Evolutionary conservation across 2,888 invertebrate species (phyloP), one percentile per base, ranked within the genome.

Genomic region (Drosophila nr. medialis): DNA sequence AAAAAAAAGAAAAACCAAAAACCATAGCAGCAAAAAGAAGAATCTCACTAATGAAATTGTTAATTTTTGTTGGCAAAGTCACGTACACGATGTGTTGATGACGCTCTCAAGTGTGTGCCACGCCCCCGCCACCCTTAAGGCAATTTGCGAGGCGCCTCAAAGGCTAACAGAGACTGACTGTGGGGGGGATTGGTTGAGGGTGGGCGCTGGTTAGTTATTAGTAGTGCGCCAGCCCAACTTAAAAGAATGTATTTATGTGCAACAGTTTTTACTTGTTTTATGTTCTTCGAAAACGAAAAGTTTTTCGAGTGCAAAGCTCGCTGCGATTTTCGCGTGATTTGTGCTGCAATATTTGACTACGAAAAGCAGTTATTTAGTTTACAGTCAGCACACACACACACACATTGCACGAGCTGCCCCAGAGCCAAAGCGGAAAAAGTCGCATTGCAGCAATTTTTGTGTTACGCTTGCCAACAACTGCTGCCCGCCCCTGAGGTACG

Each of bases 401-500:
- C 54, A 50, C 36, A 49, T 40, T 72, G 72, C 86, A 88, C 89
- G 75, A 89, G 77, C 79, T 75, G 40, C 70, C 34, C 72, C 30
- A 61, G 29, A 68, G 68, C 61, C 60, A 61, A 67, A 67, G 54
- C 54, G 80, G 81, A 89, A 87, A 89, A 89, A 87, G 86, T 87
- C 86, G 86, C 86, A 87, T 89, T 87, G 86, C 86, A 87, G 86
- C 90, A 77, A 83, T 83, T 89, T 83, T 72, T 78, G 88, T 78
- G 86, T 85, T 87, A 87, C 88, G 89, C 89, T 89, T 87, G 89
- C 86, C 89, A 86, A 89, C 89, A 86, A 89, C 82, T 81, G 83
- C 83, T 77, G 87, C 77, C 56, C 76, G 85, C 75, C 53, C 58
- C 42, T 40, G 2, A 27, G 7, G 40, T 34, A 55, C 24, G 55